Conservation (phyloP, 2,888 invertebrate species). For the Drosophila siamana region DNA sequence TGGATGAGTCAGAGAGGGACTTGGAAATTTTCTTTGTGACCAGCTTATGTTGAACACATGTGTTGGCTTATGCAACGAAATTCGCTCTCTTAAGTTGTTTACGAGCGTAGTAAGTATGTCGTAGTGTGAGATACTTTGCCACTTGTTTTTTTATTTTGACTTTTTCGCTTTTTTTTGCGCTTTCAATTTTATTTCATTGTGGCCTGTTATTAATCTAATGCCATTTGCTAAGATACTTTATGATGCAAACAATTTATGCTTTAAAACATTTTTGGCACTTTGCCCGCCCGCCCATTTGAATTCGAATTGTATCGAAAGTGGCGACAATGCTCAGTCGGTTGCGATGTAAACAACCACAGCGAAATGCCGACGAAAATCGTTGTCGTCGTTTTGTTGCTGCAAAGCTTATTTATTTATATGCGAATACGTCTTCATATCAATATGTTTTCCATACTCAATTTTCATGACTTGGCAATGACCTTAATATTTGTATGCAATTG, state of each 20-base stretch:
- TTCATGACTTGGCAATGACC: slow-evolving; percentile 48
- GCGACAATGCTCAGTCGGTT: slow-evolving; percentile 35
- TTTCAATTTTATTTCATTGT: slow-evolving; percentile 24
- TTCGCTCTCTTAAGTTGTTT: slow-evolving; percentile 17
- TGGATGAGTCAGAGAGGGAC: slow-evolving; percentile 52
- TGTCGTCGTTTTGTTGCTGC: slow-evolving; percentile 18
- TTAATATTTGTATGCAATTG: slow-evolving; percentile 36
- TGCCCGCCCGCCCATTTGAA: slow-evolving; percentile 48
- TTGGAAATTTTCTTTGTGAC: slow-evolving; percentile 26
- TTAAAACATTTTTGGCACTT: slow-evolving; percentile 31
- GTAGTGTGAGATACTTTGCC: slow-evolving; percentile 4
- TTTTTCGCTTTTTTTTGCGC: slow-evolving; percentile 11
- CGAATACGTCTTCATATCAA: slow-evolving; percentile 12
- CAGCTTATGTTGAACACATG: slow-evolving; percentile 28
- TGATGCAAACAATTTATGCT: slow-evolving; percentile 4
- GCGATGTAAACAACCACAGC: slow-evolving; percentile 27
- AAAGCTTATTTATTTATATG: slow-evolving; percentile 23
- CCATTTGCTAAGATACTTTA: slow-evolving; percentile 20
- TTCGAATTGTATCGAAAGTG: slow-evolving; percentile 18
- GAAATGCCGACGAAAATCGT: slow-evolving; percentile 26
- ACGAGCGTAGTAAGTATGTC: not conserved
- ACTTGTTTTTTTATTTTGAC: not conserved
- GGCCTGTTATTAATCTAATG: slow-evolving; percentile 27
- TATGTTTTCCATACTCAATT: slow-evolving; percentile 8
- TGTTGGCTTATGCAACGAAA: slow-evolving; percentile 40